Evolutionary conservation across 2,797 vertebrate species (phyloP).

Genomic region (Florisuga fusca): DNA sequence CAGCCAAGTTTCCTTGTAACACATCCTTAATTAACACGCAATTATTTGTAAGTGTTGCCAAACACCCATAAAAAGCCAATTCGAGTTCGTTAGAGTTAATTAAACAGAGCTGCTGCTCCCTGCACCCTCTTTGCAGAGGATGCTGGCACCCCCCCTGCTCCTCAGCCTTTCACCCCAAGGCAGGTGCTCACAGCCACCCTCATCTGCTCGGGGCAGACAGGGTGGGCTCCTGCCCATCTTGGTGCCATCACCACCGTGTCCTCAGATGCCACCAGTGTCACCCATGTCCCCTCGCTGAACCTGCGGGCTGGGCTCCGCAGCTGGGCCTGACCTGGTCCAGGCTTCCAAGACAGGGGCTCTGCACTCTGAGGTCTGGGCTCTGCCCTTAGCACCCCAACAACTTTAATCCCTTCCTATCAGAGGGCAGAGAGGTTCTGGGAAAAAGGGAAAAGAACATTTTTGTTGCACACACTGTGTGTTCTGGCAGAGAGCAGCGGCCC

Average conservation of each 20-base stretch:
- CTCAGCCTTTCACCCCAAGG: accelerated
- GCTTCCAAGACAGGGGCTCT: accelerated
- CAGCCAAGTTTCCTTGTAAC: background rate
- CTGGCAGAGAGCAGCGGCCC: accelerated
- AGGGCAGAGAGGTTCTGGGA: background rate
- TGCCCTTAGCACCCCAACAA: background rate
- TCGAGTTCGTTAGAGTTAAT: constrained; percentile 34
- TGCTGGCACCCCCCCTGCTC: accelerated
- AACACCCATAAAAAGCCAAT: background rate
- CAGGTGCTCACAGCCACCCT: accelerated
- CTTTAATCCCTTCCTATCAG: accelerated
- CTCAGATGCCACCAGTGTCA: accelerated
- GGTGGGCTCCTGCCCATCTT: accelerated
- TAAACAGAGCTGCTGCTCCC: background rate
- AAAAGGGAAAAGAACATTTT: accelerated
- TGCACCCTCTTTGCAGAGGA: background rate
- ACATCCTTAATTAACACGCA: constrained; percentile 26
- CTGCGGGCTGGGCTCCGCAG: accelerated
- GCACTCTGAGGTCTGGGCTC: too few relatives aligned
- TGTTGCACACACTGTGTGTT: accelerated
- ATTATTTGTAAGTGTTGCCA: constrained; percentile 40
- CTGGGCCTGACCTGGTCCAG: accelerated
- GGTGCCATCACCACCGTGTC: accelerated
- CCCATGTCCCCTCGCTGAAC: accelerated
- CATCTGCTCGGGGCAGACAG: accelerated